Evolutionary conservation across 2,797 vertebrate species (phyloP).

Genomic region (Hyperoplus immaculatus): DNA sequence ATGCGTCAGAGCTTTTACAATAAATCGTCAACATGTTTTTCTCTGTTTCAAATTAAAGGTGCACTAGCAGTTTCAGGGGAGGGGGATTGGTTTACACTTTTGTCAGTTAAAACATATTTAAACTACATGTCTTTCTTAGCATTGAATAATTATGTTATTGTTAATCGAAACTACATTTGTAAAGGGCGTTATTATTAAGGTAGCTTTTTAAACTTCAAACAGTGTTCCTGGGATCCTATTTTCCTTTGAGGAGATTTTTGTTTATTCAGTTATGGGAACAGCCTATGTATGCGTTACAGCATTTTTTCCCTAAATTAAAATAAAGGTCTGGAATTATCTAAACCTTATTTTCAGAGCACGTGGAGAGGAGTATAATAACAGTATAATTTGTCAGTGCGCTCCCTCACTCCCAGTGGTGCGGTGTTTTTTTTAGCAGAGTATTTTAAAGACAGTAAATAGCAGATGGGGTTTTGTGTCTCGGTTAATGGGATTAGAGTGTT

Average conservation of each 20-base stretch:
- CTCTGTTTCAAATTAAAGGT: not conserved
- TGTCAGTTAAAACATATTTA: no score
- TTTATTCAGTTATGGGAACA: no score
- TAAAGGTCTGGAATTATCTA: constrained; percentile 16
- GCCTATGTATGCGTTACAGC: no score
- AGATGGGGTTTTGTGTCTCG: constrained; percentile 35
- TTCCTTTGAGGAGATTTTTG: no score
- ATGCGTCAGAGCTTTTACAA: not conserved
- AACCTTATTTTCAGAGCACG: constrained; percentile 15
- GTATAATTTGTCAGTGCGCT: constrained; percentile 17
- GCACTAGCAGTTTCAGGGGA: no score
- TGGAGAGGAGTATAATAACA: constrained; percentile 25
- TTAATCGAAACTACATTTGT: no score
- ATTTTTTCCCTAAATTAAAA: not conserved
- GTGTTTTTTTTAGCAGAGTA: constrained; percentile 28
- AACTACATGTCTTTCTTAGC: no score
- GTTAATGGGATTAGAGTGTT: constrained; percentile 65
- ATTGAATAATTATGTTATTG: no score
- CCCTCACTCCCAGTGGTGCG: constrained; percentile 40
- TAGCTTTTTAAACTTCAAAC: no score
- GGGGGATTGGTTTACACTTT: no score
- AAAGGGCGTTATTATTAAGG: no score
- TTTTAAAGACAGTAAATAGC: constrained; percentile 32
- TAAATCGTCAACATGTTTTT: not conserved
- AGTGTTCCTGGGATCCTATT: no score